Percentiles rank a stretch among this genome's conserved stretches.
These are phyloP conservation scores for Zygaena filipendulae DNA, from an alignment of 2,888 invertebrate species.

Conservation along the genomic window DNA sequence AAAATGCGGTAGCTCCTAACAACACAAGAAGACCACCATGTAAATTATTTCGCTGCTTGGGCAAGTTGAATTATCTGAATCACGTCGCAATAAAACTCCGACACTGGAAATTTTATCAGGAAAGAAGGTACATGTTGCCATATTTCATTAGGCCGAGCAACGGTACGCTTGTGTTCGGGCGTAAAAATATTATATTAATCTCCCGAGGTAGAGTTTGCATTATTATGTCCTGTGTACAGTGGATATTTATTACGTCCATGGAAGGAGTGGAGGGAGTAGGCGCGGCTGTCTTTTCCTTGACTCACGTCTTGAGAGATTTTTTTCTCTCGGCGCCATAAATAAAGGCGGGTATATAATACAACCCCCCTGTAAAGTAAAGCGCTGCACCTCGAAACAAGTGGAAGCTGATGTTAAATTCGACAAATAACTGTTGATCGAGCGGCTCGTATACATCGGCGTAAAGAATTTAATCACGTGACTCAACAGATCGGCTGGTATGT, in stretches of 20 bases:
- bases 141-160: conserved; percentile 59
- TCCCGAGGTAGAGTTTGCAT: conserved; percentile 43
- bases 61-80: conserved; percentile 52
- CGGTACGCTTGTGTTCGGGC: conserved; percentile 41
- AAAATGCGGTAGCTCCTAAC: conserved; percentile 47
- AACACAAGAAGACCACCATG: conserved; percentile 48
- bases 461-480: conserved; percentile 61
- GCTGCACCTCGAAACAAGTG: too few species aligned
- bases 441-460: conserved; percentile 31
- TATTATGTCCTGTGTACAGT: conserved; percentile 42
- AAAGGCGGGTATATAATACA: conserved; percentile 17
- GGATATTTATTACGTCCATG: conserved; percentile 44
- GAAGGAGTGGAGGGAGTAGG: conserved; percentile 29
- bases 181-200: conserved; percentile 61
- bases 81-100: conserved; percentile 55
- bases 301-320: conserved; percentile 30
- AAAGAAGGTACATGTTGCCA: conserved; percentile 53
- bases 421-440: conserved; percentile 32
- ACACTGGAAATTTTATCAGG: conserved; percentile 56
- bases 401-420: conserved; percentile 25
- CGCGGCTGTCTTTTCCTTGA: conserved; percentile 27
- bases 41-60: conserved; percentile 53
- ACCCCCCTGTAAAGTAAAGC: background rate
- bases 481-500: conserved; percentile 44
- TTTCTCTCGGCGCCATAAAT: conserved; percentile 23